Evolutionary conservation across 1,140 invertebrate species (phyloP), one percentile per base, ranked within the genome.

Genomic region (Heterodera schachtii): DNA sequence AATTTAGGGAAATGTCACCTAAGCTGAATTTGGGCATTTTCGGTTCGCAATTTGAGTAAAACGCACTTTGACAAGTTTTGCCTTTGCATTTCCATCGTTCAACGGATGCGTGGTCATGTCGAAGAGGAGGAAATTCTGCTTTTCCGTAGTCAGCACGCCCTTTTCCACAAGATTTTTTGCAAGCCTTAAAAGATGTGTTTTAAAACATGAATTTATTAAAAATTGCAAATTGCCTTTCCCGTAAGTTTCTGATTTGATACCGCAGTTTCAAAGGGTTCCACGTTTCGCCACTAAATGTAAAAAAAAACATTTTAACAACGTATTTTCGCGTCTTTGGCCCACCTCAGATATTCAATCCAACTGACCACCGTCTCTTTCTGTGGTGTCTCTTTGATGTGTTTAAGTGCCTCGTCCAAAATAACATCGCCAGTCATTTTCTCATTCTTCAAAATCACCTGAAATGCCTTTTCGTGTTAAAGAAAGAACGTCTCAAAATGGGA

Each of bases 71-170:
- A 99, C 95, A 83, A 99, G 93, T 86, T 96, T 94, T 86, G 94
- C 94, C 92, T 99, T 99, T n/a, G 95, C 94, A 84, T 94, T 93
- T 92, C 95, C 95, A 91, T 99, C 96, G 76, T 95, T 96, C 66
- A 99, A 92, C 60, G 98, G 98, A 93, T 99, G 98, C 85, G 97
- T 99, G 44, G 98, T 99, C 97, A 99, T 99, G 92, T 99, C 98
- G 92, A 99, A 99, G 31, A 99, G 92, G 84, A 99, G 92, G 91
- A 99, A 99, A 92, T 99, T 99, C 92, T 99, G 97, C 92, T 99
- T 99, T 91, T 99, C 98, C 76, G 98, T 99, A 73, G 97, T 98
- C 82, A 98, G 93, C n/a, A 99, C 96, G 84, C 98, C 97, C 92
- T 99, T 99, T 91, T 99, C 98, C 31, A 99, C 97, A 86, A 99